These are phyloP conservation scores for Idaea dimidiata DNA, from an alignment of 2,888 invertebrate genomes.

Conservation along the genomic window DNA sequence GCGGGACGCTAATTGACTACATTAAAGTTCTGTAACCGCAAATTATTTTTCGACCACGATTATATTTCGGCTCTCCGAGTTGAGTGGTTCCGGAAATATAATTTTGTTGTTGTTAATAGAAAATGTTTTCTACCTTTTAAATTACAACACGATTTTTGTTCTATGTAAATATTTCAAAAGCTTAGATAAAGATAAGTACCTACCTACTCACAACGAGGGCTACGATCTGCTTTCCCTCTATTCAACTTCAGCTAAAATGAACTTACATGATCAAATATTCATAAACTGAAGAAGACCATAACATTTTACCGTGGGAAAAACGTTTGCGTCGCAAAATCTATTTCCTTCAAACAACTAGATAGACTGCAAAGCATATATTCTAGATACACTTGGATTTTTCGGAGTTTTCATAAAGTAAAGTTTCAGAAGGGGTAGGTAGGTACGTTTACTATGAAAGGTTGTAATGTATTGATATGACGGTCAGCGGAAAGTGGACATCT, in stretches of 20 bases:
- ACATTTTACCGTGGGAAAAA: not conserved
- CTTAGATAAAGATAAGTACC: not conserved
- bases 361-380: not conserved
- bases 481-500: constrained; percentile 1
- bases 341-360: not conserved
- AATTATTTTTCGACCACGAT: constrained; percentile 42
- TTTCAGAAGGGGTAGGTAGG: not conserved
- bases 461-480: constrained; percentile 1
- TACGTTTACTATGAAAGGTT: not conserved
- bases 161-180: not conserved
- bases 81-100: constrained; percentile 12
- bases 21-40: constrained; percentile 44
- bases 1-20: constrained; percentile 48
- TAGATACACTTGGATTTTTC: not conserved
- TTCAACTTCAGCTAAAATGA: no score
- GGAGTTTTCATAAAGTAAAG: not conserved
- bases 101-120: constrained; percentile 18
- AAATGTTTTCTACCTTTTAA: not conserved
- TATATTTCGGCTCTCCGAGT: constrained; percentile 30
- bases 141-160: not conserved
- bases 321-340: not conserved
- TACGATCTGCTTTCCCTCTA: no score
- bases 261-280: not conserved
- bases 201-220: no score
- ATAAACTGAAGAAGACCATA: not conserved